phyloP scores from a whole-genome alignment of 2,797 vertebrate species.

The Scyliorhinus canicula region DNA sequence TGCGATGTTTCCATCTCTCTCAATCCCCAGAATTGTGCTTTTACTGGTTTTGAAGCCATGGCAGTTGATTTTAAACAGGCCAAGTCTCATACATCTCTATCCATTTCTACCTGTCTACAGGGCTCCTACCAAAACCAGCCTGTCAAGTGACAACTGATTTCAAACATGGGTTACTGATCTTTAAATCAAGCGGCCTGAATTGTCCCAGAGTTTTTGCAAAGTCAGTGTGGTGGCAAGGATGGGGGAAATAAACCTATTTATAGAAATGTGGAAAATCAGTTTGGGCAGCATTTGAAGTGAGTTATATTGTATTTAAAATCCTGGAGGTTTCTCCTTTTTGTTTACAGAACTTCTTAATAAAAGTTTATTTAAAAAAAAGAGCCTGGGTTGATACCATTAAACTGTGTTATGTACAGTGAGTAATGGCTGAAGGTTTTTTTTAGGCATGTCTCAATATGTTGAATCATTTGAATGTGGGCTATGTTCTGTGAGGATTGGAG shows the following conservation, averaged over 20 bases:
- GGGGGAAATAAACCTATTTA: background rate
- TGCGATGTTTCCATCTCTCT: background rate
- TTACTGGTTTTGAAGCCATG: background rate
- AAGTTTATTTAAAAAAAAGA: conserved; percentile 36
- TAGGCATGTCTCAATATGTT: background rate
- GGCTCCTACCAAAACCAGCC: background rate
- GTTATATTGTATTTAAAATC: conserved; percentile 37
- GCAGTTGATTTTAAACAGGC: background rate
- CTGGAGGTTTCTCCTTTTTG: conserved; percentile 30
- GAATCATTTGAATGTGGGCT: background rate
- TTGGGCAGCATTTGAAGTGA: conserved; percentile 31
- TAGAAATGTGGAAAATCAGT: conserved; percentile 33
- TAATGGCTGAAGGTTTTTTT: background rate
- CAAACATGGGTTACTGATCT: background rate
- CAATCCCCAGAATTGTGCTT: background rate
- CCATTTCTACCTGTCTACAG: too few relatives aligned
- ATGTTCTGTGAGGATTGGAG: background rate
- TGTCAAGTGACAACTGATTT: background rate
- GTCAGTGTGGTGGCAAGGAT: conserved; percentile 6
- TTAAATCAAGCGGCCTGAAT: background rate
- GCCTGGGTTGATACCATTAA: conserved; percentile 33
- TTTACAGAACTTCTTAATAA: conserved; percentile 38
- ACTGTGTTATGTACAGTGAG: background rate
- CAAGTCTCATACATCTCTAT: background rate
- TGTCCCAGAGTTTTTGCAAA: background rate